Evolutionary conservation across 2,888 invertebrate species (phyloP).

Genomic region (Corythucha ciliata): DNA sequence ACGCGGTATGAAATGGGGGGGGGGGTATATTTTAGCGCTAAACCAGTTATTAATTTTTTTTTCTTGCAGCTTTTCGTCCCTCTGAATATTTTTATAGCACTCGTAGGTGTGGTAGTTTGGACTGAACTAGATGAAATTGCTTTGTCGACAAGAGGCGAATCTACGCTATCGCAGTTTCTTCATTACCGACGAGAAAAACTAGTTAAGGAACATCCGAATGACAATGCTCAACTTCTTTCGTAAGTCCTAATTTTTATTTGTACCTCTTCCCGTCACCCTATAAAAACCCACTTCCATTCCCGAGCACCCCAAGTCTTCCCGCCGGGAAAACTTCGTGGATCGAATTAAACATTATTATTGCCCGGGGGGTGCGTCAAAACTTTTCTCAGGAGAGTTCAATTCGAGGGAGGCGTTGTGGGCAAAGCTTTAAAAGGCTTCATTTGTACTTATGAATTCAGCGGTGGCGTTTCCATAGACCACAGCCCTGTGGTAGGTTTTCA

Average conservation of each 20-base stretch:
- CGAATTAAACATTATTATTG: no score
- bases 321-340: no score
- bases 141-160: constrained; percentile 73
- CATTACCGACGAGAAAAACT: constrained; percentile 73
- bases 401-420: constrained; percentile 90
- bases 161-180: constrained; percentile 81
- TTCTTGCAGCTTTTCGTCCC: constrained; percentile 77
- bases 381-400: constrained; percentile 68
- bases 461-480: constrained; percentile 92
- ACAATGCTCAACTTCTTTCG: constrained; percentile 94
- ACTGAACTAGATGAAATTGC: constrained; percentile 74
- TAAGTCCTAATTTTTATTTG: no score
- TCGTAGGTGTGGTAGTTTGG: constrained; percentile 98
- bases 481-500: constrained; percentile 59
- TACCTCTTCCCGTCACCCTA: no score
- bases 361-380: no score
- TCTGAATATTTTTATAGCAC: constrained; percentile 87
- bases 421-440: constrained; percentile 94
- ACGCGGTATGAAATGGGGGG: constrained; percentile 73
- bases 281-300: no score
- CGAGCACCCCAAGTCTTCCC: no score
- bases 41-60: no score
- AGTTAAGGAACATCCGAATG: constrained; percentile 78
- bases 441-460: constrained; percentile 93
- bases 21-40: background rate